Base-by-base conservation (phyloP, 2,797 vertebrate genomes). In the Vireo griseus region DNA sequence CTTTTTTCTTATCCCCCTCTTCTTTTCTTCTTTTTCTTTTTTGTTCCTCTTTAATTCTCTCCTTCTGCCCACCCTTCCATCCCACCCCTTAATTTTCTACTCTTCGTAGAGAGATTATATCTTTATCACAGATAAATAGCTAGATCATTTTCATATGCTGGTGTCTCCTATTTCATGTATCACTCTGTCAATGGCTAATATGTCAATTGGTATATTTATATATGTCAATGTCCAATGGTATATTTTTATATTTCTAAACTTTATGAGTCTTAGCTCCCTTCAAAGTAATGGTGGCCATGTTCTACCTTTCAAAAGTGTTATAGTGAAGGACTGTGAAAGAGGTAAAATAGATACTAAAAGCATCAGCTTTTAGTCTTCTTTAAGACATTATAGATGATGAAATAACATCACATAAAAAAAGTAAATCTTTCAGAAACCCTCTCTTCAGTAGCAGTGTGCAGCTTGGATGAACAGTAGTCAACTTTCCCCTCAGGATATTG, bases 381-480 rank as follows among this genome's bases (percentile, higher is more conserved):
- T 82, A 51, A 73, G 25, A 26, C 44, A 51, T 78, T 42, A 33
- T 3, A 5, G 44, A 22, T 62, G 48, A 21, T 79, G 72, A 94
- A 89, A 51, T 66, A 79, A 35, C 33, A 79, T 40, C 33, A 40
- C 31, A 39, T 13, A 16, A 57, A 72, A 78, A 57, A 51, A 24
- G 39, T 35, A 73, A 79, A 79, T 79, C 86, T 66, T 72, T 78
- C 40, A 88, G 77, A 91, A 96, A 74, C 79, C 28, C 39, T 57
- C 54, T 94, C 33, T 94, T 85, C 63, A 92, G 35, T 42, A 71
- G 35, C 54, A 82, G 40, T 40, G 45, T 61, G 61, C 67, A 78
- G 37, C 61, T 71, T 95, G 80, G 40, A 66, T 69, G 78, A 97
- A 85, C 88, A 94, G 96, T 94, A 95, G 90, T 89, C 73, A 95